A percentile compares a stretch with the other conserved stretches of the same genome.
Conservation (phyloP, 2,888 invertebrate species). For the Hypena proboscidalis region DNA sequence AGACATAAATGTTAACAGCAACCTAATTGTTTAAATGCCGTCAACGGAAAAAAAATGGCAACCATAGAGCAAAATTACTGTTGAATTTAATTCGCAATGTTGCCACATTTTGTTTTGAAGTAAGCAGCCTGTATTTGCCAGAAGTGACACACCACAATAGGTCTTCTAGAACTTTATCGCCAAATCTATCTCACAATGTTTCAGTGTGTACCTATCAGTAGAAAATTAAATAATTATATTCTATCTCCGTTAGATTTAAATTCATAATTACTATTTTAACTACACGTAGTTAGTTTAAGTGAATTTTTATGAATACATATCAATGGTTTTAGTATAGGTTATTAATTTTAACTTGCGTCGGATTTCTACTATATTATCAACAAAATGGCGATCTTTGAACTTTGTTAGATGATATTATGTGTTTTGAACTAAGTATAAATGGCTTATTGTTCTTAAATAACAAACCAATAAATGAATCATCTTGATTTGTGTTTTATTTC, state of each 20-base stretch:
- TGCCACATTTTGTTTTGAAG: conserved; percentile 21
- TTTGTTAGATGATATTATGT: conserved; percentile 68
- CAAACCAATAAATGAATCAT: conserved; percentile 80
- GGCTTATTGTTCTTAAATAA: conserved; percentile 80
- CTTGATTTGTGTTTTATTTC: conserved; percentile 71
- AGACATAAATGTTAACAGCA: too few species aligned
- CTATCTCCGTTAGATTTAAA: conserved; percentile 42
- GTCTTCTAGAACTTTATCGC: conserved; percentile 44
- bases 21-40: too few species aligned
- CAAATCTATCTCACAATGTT: conserved; percentile 50
- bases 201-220: conserved; percentile 53
- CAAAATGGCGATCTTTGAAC: conserved; percentile 62
- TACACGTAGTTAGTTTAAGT: conserved; percentile 51
- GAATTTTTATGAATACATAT: conserved; percentile 47
- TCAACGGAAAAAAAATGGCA: not conserved
- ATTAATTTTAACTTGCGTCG: conserved; percentile 78
- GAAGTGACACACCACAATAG: conserved; percentile 56
- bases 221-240: conserved; percentile 34
- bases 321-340: conserved; percentile 43
- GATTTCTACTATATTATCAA: conserved; percentile 58
- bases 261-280: conserved; percentile 46
- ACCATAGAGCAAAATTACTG: conserved; percentile 7
- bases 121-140: conserved; percentile 77
- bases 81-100: conserved; percentile 10
- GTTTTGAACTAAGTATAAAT: conserved; percentile 74